Evolutionary conservation across 2,113 vertebrate genomes (phyloP).

Genomic region (Trochalopteron elliotii): DNA sequence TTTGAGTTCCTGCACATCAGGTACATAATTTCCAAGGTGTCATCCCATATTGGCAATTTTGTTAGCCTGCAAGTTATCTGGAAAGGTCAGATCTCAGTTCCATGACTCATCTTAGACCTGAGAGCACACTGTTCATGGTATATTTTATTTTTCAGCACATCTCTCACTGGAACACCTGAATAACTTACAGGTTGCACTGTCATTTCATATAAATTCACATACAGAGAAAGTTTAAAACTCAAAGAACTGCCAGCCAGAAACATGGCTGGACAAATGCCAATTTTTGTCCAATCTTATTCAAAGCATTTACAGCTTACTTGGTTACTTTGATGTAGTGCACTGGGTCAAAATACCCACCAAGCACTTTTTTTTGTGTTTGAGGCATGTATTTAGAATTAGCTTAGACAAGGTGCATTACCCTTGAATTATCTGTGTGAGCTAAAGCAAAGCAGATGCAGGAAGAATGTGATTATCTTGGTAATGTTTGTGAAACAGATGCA

Average conservation of each 20-base stretch:
- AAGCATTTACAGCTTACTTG: constrained; percentile 22
- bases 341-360: constrained; percentile 57
- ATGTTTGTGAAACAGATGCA: constrained; percentile 53
- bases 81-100: background rate
- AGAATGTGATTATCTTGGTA: constrained; percentile 65
- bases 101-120: background rate
- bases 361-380: constrained; percentile 37
- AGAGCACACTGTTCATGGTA: background rate
- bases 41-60: background rate
- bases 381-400: constrained; percentile 56
- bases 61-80: background rate
- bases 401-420: constrained; percentile 70
- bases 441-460: constrained; percentile 67
- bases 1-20: background rate
- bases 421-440: constrained; percentile 65
- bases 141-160: background rate
- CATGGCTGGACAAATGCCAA: constrained; percentile 66
- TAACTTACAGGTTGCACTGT: background rate
- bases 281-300: constrained; percentile 63
- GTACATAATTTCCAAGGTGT: background rate
- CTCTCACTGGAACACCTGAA: background rate
- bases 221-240: background rate
- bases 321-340: constrained; percentile 46
- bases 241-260: constrained; percentile 32
- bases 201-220: background rate